Percentiles rank a stretch among this genome's conserved stretches.
Conservation (phyloP, 2,797 vertebrate genomes). For the Salarias fasciatus region DNA sequence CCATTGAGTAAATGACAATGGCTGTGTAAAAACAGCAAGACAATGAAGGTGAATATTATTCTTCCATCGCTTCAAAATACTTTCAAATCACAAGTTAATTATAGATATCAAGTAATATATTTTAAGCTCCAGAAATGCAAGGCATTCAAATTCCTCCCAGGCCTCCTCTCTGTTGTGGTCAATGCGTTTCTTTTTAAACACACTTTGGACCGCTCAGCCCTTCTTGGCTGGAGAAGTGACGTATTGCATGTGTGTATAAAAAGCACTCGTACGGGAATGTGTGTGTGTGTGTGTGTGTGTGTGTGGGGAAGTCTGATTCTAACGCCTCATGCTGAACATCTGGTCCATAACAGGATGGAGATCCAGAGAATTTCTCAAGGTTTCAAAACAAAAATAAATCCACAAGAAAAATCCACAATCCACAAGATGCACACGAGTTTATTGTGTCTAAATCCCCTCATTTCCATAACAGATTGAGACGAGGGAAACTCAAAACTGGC, state of each 20-base stretch:
- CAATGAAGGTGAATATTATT: slow-evolving; percentile 1
- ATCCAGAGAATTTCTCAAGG: slow-evolving; percentile 50
- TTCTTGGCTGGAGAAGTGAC: slow-evolving; percentile 9
- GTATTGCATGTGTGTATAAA: slow-evolving; percentile 16
- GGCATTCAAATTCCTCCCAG: background rate
- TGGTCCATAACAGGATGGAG: slow-evolving; percentile 50
- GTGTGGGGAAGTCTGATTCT: slow-evolving; percentile 20
- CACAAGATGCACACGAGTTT: slow-evolving; percentile 63
- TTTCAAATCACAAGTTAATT: slow-evolving; percentile 1
- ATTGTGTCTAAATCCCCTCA: slow-evolving; percentile 71
- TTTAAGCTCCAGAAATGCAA: too few species aligned
- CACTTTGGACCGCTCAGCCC: slow-evolving; percentile 1
- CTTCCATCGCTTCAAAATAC: background rate
- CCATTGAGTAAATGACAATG: slow-evolving; percentile 9
- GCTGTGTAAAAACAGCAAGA: slow-evolving; percentile 13
- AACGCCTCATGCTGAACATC: slow-evolving; percentile 58
- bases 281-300: background rate
- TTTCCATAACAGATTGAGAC: slow-evolving; percentile 72
- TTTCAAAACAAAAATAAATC: slow-evolving; percentile 68
- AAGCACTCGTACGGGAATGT: slow-evolving; percentile 21
- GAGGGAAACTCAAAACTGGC: slow-evolving; percentile 36
- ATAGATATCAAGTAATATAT: too few species aligned
- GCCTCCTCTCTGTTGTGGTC: slow-evolving; percentile 2
- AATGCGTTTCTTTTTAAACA: slow-evolving; percentile 4
- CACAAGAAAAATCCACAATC: slow-evolving; percentile 55